Conservation (phyloP, 2,797 vertebrate genomes). For the Coregonus sp. region DNA sequence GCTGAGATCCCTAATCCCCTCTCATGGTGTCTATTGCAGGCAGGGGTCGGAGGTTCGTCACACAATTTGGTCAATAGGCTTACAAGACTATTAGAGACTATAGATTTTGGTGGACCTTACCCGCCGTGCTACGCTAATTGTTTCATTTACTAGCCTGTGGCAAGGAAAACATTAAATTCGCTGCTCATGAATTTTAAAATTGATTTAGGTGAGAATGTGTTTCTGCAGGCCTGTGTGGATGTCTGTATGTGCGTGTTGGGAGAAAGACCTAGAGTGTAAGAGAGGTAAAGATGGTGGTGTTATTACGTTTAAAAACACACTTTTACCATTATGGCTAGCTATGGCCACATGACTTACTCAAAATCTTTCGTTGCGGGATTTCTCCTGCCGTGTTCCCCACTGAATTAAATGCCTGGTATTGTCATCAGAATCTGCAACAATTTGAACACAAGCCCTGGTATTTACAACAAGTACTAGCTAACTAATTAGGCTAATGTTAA, state of each 20-base stretch:
- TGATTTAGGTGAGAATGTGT: slow-evolving; percentile 17
- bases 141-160: slow-evolving; percentile 54
- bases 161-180: slow-evolving; percentile 57
- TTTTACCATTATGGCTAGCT: background rate
- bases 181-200: slow-evolving; percentile 55
- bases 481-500: background rate
- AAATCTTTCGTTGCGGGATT: background rate
- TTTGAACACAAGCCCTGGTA: too few species aligned
- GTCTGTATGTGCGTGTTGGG: slow-evolving; percentile 3
- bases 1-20: slow-evolving; percentile 50
- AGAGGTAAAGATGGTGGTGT: background rate
- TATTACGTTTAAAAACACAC: background rate
- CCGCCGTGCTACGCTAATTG: slow-evolving; percentile 53
- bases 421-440: too few species aligned
- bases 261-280: background rate
- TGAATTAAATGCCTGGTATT: too few species aligned
- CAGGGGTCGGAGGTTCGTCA: slow-evolving; percentile 43
- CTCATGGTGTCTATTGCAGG: slow-evolving; percentile 43
- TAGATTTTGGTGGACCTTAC: slow-evolving; percentile 56
- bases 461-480: too few species aligned
- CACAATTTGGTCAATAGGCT: slow-evolving; percentile 49
- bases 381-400: too few species aligned
- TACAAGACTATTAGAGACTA: slow-evolving; percentile 60
- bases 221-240: slow-evolving; percentile 9
- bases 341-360: background rate